Evolutionary conservation across 2,888 invertebrate species (phyloP), one percentile per base, ranked within the genome.

Genomic region (Dioctria rufipes): DNA sequence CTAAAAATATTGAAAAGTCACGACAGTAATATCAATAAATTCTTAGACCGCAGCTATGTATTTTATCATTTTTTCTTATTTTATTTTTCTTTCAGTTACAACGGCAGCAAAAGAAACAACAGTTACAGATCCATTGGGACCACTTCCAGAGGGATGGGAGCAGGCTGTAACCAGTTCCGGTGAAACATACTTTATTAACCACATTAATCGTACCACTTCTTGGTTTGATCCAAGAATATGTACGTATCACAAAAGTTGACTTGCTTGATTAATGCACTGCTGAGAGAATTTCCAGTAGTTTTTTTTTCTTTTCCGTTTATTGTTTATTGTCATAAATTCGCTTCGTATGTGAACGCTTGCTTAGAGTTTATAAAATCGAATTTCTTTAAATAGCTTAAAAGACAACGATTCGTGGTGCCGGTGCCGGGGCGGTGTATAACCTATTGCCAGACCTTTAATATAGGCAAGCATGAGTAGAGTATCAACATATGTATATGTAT

Each of bases 191-290:
- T 89, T 88, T 86, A 92, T 97, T 90, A 97, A 97, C 91, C 97
- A 97, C 90, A 94, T 95, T 89, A 95, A 95, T 85, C 94, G 96
- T 90, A 97, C 96, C 87, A 98, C 98, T 84, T 97, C 97, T 87
- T 98, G 98, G 98, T 97, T 97, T 91, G 98, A 98, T 91, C 98
- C 98, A 86, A 93, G 98, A 93, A 95, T 98, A 93, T 97, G 97
- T 96, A 93, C 95, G 96, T 94, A 87, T 84, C 80, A 81, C 78
- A 81, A 82, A 78, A 83, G 78, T 82, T 80, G 60, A 83, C 81
- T 82, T 82, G 81, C 81, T 81, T 81, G 82, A 81, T 81, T 75
- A 75, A 75, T 60, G 46, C 75, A 75, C 58, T 60, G 60, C 58
- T 60, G 61, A 61, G 25, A 25, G 54, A 54, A 42, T 61, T 42